These are phyloP conservation scores for Brachirus orientalis DNA, from an alignment of 2,113 vertebrate species.

Conservation along the genomic window DNA sequence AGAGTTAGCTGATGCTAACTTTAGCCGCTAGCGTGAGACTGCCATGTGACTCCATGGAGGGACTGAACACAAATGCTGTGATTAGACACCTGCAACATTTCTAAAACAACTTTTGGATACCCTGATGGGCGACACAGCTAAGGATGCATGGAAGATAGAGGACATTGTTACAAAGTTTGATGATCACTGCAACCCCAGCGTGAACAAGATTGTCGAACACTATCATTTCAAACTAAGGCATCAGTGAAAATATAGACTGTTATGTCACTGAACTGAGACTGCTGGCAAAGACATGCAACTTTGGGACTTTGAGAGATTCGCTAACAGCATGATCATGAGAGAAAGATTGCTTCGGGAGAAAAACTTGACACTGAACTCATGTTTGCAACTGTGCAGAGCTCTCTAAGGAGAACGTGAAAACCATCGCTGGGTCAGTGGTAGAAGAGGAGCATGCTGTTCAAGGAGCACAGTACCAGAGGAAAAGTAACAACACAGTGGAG, in stretches of 20 bases:
- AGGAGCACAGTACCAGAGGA: not conserved
- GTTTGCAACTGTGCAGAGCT: slow-evolving; percentile 37
- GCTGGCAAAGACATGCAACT: not conserved
- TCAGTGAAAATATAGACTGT: slow-evolving; percentile 1
- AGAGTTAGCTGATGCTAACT: too few relatives aligned
- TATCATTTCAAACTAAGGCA: slow-evolving; percentile 1
- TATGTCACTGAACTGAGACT: slow-evolving; percentile 2
- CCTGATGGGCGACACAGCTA: not conserved
- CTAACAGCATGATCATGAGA: slow-evolving; percentile 6
- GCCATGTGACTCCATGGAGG: too few relatives aligned
- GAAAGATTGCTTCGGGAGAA: slow-evolving; percentile 21
- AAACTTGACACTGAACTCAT: slow-evolving; percentile 27
- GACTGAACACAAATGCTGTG: too few relatives aligned
- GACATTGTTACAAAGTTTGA: slow-evolving; percentile 12
- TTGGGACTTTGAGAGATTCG: slow-evolving; percentile 13
- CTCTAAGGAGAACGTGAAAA: slow-evolving; percentile 22
- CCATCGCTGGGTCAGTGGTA: slow-evolving; percentile 1
- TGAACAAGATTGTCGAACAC: slow-evolving; percentile 7
- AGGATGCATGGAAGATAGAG: slow-evolving; percentile 8
- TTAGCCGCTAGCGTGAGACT: too few relatives aligned
- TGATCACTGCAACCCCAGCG: not conserved
- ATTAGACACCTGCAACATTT: too few relatives aligned
- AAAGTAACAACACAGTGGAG: slow-evolving; percentile 1
- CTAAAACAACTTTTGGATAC: slow-evolving; percentile 14
- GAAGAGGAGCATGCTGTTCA: slow-evolving; percentile 28